phyloP scores from a whole-genome alignment of 2,797 vertebrate species.

The Lithobates pipiens region DNA sequence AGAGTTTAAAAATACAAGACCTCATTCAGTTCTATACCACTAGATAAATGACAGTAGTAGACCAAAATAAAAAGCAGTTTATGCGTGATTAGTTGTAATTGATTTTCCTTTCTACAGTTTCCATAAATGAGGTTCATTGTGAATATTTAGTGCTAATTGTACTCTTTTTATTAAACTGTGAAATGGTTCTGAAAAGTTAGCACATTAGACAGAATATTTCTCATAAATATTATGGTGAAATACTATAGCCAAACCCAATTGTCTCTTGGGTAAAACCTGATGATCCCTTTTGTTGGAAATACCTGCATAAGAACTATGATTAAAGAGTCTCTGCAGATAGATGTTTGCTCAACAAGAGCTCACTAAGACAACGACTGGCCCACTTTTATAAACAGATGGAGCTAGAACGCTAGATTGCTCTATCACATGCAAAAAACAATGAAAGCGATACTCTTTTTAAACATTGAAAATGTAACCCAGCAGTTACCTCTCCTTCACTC shows the following conservation, averaged over 20 bases:
- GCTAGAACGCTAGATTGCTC: conserved; percentile 37
- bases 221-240: conserved; percentile 66
- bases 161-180: background rate
- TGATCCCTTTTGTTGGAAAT: conserved; percentile 67
- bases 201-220: conserved; percentile 19
- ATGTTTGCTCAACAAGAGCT: conserved; percentile 3
- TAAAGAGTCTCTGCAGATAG: conserved; percentile 59
- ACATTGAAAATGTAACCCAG: conserved; percentile 55
- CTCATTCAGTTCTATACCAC: no score
- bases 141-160: background rate
- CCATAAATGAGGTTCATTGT: background rate
- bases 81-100: no score
- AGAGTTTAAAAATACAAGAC: no score
- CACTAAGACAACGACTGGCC: conserved; percentile 41
- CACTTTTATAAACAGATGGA: conserved; percentile 58
- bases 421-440: conserved; percentile 15
- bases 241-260: conserved; percentile 60
- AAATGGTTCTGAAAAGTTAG: background rate
- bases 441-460: conserved; percentile 57
- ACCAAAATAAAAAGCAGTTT: no score
- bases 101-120: no score
- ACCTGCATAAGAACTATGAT: conserved; percentile 61
- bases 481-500: conserved; percentile 39
- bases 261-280: conserved; percentile 64
- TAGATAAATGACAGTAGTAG: no score